Evolutionary conservation across 2,113 vertebrate genomes (phyloP).

Genomic region (Grantiella picta): DNA sequence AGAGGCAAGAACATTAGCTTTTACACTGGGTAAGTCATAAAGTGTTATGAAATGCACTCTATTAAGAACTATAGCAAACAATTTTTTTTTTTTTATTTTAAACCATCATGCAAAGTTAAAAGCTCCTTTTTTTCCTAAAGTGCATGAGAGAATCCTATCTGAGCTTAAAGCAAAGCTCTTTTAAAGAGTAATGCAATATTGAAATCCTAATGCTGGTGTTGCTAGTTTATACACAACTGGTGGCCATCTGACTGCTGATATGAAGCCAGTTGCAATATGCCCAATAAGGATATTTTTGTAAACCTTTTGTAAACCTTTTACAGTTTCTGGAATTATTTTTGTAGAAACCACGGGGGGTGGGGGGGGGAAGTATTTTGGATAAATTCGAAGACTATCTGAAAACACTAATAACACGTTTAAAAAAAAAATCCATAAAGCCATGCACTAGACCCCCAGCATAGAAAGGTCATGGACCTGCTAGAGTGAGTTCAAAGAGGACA

Average conservation of each 20-base stretch:
- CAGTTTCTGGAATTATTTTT: neutral
- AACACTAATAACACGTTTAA: neutral
- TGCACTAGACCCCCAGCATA: neutral
- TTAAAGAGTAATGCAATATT: neutral
- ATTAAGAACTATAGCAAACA: neutral
- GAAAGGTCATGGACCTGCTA: neutral
- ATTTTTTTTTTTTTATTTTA: neutral
- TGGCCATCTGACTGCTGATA: neutral
- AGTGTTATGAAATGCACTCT: neutral
- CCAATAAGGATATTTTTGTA: neutral
- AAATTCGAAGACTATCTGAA: neutral
- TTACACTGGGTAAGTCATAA: neutral
- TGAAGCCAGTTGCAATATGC: neutral
- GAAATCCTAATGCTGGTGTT: neutral
- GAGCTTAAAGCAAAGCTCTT: neutral
- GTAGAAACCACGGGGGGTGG: neutral
- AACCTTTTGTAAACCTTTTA: neutral
- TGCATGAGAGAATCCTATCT: neutral
- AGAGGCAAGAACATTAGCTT: neutral
- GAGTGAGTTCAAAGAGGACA: neutral
- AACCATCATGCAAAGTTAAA: neutral
- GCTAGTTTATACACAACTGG: neutral
- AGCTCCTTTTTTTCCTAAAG: neutral
- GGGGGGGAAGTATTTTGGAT: neutral
- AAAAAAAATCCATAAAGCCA: neutral